phyloP scores from a whole-genome alignment of 2,888 invertebrate species.

The Drosophila picticornis region DNA sequence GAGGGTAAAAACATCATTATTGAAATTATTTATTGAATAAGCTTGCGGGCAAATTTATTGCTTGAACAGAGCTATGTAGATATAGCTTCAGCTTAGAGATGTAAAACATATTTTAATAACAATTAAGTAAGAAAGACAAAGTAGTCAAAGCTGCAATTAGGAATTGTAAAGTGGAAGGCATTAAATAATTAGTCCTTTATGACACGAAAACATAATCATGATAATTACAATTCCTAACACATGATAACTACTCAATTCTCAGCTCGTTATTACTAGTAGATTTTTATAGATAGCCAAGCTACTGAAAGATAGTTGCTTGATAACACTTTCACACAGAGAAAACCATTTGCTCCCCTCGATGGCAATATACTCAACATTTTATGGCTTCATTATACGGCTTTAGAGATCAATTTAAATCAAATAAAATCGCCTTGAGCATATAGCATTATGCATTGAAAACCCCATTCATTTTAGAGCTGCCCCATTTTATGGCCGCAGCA shows the following conservation, averaged over 20 bases:
- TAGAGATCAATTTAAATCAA: constrained; percentile 78
- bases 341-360: constrained; percentile 8
- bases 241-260: constrained; percentile 18
- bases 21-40: constrained; percentile 4
- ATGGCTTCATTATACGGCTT: constrained; percentile 53
- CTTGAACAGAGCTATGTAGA: neutral
- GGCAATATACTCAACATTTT: constrained; percentile 48
- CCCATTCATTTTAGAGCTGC: constrained; percentile 47
- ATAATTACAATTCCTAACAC: constrained; percentile 43
- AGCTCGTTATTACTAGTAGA: constrained; percentile 29
- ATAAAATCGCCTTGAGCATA: constrained; percentile 59
- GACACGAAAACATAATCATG: constrained; percentile 3
- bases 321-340: constrained; percentile 38
- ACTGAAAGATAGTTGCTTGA: constrained; percentile 8
- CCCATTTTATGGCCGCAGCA: constrained; percentile 55
- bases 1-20: neutral
- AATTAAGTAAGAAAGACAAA: neutral
- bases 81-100: neutral
- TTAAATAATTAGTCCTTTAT: neutral
- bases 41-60: neutral
- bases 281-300: constrained; percentile 8
- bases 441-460: constrained; percentile 41
- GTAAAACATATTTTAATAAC: neutral
- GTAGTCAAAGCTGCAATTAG: neutral
- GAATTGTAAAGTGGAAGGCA: neutral